These are phyloP conservation scores for Oncopeltus fasciatus DNA, from an alignment of 1,140 invertebrate species.

Conservation along the genomic window DNA sequence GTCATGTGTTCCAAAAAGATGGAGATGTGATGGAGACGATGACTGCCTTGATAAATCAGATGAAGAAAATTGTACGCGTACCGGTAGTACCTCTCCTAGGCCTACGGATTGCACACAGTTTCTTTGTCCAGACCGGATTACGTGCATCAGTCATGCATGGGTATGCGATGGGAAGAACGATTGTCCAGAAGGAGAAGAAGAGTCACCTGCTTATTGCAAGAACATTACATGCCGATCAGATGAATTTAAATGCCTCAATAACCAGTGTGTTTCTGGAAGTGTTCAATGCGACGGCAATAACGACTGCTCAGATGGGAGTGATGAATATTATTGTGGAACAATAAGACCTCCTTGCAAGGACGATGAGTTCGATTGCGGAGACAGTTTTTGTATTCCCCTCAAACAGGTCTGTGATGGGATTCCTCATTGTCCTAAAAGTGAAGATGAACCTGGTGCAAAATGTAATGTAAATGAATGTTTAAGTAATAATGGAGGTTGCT, in stretches of 20 bases:
- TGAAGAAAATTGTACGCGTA: conserved; percentile 55
- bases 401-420: conserved; percentile 75
- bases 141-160: neutral
- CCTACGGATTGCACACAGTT: neutral
- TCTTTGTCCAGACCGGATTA: neutral
- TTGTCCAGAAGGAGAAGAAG: conserved; percentile 35
- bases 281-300: conserved; percentile 77
- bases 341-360: conserved; percentile 59
- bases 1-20: conserved; percentile 70
- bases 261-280: conserved; percentile 64
- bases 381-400: conserved; percentile 52
- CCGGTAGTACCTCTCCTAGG: conserved; percentile 38
- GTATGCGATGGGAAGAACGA: neutral
- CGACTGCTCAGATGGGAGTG: conserved; percentile 69
- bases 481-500: conserved; percentile 54
- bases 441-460: conserved; percentile 47
- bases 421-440: conserved; percentile 64
- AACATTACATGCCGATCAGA: conserved; percentile 42
- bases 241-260: conserved; percentile 75
- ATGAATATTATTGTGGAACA: conserved; percentile 65
- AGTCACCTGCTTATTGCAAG: conserved; percentile 35
- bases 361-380: conserved; percentile 59
- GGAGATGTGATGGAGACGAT: conserved; percentile 76
- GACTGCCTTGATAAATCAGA: conserved; percentile 75
- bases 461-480: conserved; percentile 73